phyloP scores from a whole-genome alignment of 1,140 invertebrate genomes.

The Drosophila baimaii region DNA sequence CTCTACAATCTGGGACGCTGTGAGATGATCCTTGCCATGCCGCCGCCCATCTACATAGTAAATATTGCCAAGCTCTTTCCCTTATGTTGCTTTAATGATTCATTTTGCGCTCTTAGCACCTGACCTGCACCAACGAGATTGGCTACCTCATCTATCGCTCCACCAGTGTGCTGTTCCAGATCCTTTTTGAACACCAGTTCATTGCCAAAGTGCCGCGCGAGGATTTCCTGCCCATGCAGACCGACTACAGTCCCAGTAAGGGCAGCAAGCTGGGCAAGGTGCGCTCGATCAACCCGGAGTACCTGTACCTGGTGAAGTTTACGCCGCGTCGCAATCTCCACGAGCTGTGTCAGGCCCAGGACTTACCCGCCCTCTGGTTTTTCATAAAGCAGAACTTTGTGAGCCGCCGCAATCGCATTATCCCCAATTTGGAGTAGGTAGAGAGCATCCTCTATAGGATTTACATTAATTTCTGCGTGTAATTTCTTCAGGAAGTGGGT shows the following conservation, averaged over 20 bases:
- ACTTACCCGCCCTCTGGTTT: conserved; percentile 86
- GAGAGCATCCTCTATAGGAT: too few species aligned
- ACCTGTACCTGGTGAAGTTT: conserved; percentile 86
- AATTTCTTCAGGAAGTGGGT: conserved; percentile 86
- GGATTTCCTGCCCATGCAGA: conserved; percentile 86
- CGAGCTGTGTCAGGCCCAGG: conserved; percentile 84
- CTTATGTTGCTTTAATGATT: neutral
- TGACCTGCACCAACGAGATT: conserved; percentile 73
- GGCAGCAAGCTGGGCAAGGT: conserved; percentile 68
- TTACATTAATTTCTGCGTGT: neutral
- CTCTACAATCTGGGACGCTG: conserved; percentile 85
- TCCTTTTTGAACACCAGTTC: conserved; percentile 86
- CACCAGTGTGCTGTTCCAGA: conserved; percentile 86
- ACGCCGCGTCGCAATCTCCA: conserved; percentile 85
- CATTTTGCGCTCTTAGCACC: conserved; percentile 45
- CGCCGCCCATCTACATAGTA: conserved; percentile 86
- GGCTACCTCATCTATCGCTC: conserved; percentile 84
- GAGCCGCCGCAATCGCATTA: conserved; percentile 86
- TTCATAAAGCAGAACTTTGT: conserved; percentile 87
- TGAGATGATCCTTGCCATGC: conserved; percentile 86
- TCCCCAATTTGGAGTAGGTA: conserved; percentile 87
- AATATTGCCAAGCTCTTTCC: conserved; percentile 6
- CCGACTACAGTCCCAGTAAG: conserved; percentile 63
- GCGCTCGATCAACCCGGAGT: conserved; percentile 85
- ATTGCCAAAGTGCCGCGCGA: conserved; percentile 85